Percentiles rank a stretch among this genome's conserved stretches.
These are phyloP conservation scores for Anabas testudineus DNA, from an alignment of 2,797 vertebrate species.

Conservation along the genomic window DNA sequence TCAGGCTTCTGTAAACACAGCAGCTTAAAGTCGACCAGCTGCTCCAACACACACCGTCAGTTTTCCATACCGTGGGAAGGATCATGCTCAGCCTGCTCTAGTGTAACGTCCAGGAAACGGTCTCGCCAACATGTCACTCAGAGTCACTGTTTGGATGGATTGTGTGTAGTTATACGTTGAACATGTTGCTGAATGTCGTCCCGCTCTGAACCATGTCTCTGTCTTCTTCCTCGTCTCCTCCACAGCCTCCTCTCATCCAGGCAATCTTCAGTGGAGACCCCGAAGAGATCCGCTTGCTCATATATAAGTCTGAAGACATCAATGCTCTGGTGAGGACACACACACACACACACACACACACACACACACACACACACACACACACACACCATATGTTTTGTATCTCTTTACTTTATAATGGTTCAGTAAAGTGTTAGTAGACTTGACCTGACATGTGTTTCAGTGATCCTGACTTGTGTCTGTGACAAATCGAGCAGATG, in stretches of 20 bases:
- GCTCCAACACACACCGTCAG: constrained; percentile 12
- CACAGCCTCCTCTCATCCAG: constrained; percentile 94
- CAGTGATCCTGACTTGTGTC: too few species aligned
- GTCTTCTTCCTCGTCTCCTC: background rate
- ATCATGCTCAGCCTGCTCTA: constrained; percentile 18
- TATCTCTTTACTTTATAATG: too few species aligned
- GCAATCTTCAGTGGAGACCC: constrained; percentile 97
- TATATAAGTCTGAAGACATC: constrained; percentile 98
- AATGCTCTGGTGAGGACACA: constrained; percentile 90
- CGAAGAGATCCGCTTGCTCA: constrained; percentile 95
- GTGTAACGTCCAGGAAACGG: constrained; percentile 21
- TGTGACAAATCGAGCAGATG: too few species aligned
- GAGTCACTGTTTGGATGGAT: constrained; percentile 9
- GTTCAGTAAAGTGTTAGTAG: too few species aligned
- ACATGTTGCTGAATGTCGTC: constrained; percentile 5
- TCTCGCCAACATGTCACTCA: background rate
- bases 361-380: constrained; percentile 2
- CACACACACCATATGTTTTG: too few species aligned
- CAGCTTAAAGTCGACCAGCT: constrained; percentile 55
- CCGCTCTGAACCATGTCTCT: background rate
- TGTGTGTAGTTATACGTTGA: constrained; percentile 1
- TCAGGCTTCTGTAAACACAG: constrained; percentile 42
- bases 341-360: constrained; percentile 6
- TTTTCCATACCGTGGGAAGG: constrained; percentile 52
- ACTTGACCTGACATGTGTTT: too few species aligned